Evolutionary conservation across 2,113 vertebrate genomes (phyloP), one percentile per base, ranked within the genome.

Genomic region (Rhinolophus sinicus): DNA sequence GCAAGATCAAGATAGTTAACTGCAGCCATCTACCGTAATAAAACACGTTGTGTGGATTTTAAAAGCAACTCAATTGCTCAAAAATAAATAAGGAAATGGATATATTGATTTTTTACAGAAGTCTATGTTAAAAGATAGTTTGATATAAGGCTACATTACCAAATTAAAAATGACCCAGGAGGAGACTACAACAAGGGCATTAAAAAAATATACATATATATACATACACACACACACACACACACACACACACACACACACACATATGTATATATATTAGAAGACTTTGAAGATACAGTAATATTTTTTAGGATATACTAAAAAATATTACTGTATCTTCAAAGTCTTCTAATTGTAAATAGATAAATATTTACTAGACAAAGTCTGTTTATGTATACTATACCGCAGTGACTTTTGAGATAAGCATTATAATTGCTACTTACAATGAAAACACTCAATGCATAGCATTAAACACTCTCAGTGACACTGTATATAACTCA

Each of bases 51-150:
- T 70, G 87, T 8, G 40, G 69, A 84, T 96, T 96, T 94, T 95
- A 97, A 97, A 97, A 90, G 28, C 2, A 21, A 88, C 18, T 81
- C 88, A 50, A 44, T 81, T 97, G n/a, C 94, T 96, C 93, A 52
- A 76, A 97, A 97, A 95, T 33, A 95, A 96, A 88, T 96, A 52
- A 97, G 62, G 70, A 97, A 97, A 97, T 88, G 19, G 84, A 97
- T 96, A 96, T 96, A 98, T 50, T 98, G 95, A 97, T 97, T 97
- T 64, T 44, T 47, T 60, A 95, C 88, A 96, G 26, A 97, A 13
- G 24, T 91, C 85, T 88, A 7, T 92, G 96, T 97, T 96, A 96
- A 75, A 12, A 30, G 76, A 15, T 81, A 8, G 33, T 89, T 69
- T 96, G 35, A 83, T 87, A 96, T 92, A 88, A 82, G 13, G 35